These are phyloP conservation scores for Hypotaenidia okinawae DNA, from an alignment of 2,797 vertebrate species.

Conservation along the genomic window DNA sequence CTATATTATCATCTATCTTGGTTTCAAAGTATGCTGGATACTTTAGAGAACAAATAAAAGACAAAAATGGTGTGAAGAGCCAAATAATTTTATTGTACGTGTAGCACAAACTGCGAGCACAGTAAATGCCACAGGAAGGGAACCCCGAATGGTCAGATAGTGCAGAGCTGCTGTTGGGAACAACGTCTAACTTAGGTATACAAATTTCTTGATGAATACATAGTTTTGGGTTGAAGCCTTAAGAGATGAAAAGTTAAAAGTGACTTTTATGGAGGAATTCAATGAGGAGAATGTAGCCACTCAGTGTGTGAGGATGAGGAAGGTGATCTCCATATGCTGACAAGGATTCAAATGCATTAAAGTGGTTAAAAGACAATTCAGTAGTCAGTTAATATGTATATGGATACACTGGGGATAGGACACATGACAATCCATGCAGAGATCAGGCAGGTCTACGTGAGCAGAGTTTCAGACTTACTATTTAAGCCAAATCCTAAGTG, in stretches of 20 bases:
- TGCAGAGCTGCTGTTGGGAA: not conserved
- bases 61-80: not conserved
- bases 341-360: not conserved
- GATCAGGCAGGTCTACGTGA: not conserved
- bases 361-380: not conserved
- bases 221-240: not conserved
- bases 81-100: not conserved
- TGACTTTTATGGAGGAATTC: not conserved
- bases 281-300: not conserved
- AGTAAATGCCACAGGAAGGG: not conserved
- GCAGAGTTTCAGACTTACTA: not conserved
- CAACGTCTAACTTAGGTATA: not conserved
- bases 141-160: not conserved
- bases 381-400: not conserved
- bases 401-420: not conserved
- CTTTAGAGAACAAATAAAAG: conserved; percentile 12
- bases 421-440: not conserved
- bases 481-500: not conserved
- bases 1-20: not conserved
- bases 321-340: not conserved
- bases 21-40: not conserved
- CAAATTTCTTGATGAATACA: not conserved
- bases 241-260: not conserved
- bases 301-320: not conserved
- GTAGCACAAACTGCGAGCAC: not conserved